Evolutionary conservation across 2,888 invertebrate species (phyloP).

Genomic region (Cheilosia grossa): DNA sequence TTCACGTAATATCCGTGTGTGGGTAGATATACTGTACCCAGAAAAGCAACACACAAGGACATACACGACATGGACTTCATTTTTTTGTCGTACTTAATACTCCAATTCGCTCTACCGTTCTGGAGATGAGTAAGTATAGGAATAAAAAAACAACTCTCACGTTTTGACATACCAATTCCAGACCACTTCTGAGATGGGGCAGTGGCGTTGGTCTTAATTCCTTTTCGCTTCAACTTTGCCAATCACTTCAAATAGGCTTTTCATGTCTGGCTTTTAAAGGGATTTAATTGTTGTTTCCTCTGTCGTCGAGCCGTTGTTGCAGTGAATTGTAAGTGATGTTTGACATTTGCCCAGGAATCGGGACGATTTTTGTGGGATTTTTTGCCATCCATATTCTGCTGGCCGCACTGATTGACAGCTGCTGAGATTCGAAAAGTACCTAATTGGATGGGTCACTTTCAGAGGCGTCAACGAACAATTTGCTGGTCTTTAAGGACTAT

Average conservation of each 20-base stretch:
- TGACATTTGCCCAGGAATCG: slow-evolving; percentile 33
- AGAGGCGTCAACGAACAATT: background rate
- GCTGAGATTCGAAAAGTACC: slow-evolving; percentile 33
- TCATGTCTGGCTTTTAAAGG: slow-evolving; percentile 13
- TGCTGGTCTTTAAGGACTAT: slow-evolving; percentile 6
- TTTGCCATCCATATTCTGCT: background rate
- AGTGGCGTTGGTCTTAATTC: background rate
- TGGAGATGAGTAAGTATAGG: slow-evolving; percentile 5
- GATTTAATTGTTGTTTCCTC: slow-evolving; percentile 2
- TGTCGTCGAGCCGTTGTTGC: background rate
- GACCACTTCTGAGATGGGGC: slow-evolving; percentile 8
- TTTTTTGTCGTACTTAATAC: background rate
- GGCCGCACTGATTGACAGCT: slow-evolving; percentile 49
- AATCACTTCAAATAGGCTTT: slow-evolving; percentile 37
- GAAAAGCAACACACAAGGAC: background rate
- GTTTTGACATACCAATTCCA: background rate
- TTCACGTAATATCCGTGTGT: background rate
- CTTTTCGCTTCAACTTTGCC: slow-evolving; percentile 25
- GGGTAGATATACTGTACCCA: background rate
- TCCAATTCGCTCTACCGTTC: background rate
- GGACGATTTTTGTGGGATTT: background rate
- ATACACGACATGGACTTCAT: background rate
- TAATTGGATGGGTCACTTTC: slow-evolving; percentile 43
- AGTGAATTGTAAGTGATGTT: slow-evolving; percentile 31
- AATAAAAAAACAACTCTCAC: background rate